Evolutionary conservation across 2,113 vertebrate genomes (phyloP).

Genomic region (Actinemys pallida): DNA sequence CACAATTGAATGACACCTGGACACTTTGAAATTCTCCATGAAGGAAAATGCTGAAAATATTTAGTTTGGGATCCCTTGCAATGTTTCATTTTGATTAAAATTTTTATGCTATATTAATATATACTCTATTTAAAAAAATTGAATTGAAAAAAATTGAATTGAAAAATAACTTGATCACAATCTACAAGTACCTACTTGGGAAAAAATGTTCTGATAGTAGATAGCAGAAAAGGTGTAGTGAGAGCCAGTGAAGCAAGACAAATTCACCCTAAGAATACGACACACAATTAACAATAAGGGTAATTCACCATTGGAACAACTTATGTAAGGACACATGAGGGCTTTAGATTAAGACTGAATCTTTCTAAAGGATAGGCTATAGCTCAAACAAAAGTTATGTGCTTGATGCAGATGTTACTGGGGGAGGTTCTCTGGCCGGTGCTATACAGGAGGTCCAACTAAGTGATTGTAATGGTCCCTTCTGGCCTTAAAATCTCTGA

Average conservation of each 20-base stretch:
- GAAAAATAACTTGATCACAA: neutral
- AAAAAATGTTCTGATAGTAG: neutral
- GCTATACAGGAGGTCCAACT: neutral
- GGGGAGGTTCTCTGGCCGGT: neutral
- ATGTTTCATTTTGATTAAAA: too few species aligned
- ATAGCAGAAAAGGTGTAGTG: neutral
- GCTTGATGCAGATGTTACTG: neutral
- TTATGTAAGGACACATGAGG: neutral
- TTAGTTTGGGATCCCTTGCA: neutral
- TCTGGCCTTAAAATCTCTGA: neutral
- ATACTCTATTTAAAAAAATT: too few species aligned
- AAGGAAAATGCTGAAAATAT: neutral
- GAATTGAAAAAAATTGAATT: too few species aligned
- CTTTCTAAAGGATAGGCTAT: neutral
- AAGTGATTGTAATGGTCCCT: neutral
- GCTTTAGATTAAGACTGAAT: slow-evolving; percentile 18
- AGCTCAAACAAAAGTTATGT: neutral
- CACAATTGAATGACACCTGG: too few species aligned
- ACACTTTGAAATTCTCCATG: neutral
- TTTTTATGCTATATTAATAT: too few species aligned
- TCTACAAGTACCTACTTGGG: neutral
- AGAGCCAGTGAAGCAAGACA: neutral
- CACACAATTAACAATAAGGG: neutral
- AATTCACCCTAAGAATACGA: neutral
- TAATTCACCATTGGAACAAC: slow-evolving; percentile 9